A percentile compares a stretch with the other conserved stretches of the same genome.
Conservation (phyloP, 2,797 vertebrate species). For the Carcharodon carcharias region DNA sequence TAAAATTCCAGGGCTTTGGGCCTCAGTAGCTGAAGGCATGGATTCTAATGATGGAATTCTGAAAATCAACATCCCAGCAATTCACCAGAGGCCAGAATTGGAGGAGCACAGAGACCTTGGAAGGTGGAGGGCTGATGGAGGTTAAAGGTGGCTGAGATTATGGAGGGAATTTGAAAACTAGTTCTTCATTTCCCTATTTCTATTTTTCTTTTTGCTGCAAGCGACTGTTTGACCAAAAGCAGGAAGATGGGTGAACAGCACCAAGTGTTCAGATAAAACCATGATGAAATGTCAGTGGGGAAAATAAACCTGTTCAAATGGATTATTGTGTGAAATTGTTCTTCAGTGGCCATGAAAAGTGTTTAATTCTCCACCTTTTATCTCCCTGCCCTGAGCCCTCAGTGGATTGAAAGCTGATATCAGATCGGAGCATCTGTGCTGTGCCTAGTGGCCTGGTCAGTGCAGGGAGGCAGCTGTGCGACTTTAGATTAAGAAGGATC, state of each 20-base stretch:
- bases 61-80: neutral
- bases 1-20: neutral
- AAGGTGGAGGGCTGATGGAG: neutral
- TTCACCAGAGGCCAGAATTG: neutral
- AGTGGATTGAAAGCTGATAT: neutral
- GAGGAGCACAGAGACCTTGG: neutral
- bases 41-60: neutral
- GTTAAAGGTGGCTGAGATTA: neutral
- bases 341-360: neutral
- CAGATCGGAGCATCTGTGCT: neutral
- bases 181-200: neutral
- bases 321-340: neutral
- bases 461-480: neutral
- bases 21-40: neutral
- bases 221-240: neutral
- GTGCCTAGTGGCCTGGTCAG: neutral
- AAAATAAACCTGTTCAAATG: neutral
- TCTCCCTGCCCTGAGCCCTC: neutral
- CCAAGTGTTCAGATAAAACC: no score
- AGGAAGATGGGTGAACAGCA: neutral
- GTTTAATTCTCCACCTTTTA: neutral
- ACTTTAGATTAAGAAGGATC: neutral
- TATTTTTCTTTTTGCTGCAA: neutral
- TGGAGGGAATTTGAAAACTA: neutral
- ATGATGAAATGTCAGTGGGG: neutral